Evolutionary conservation across 2,113 vertebrate species (phyloP).

Genomic region (Equus quagga): DNA sequence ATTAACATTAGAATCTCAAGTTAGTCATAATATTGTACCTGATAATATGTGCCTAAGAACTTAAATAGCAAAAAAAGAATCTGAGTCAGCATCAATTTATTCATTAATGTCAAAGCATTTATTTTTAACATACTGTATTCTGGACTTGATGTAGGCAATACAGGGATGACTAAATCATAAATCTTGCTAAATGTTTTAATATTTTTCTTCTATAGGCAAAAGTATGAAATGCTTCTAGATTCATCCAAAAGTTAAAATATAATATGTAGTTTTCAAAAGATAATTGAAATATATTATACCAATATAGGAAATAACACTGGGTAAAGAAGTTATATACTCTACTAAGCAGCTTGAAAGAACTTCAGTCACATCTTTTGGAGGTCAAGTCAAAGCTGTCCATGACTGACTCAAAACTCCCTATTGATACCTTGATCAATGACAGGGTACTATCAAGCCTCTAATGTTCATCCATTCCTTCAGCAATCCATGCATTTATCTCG

Average conservation of each 20-base stretch:
- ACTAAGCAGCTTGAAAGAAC: not conserved
- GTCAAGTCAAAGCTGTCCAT: not conserved
- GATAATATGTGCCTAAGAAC: not conserved
- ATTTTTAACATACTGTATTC: not conserved
- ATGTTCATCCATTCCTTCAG: not conserved
- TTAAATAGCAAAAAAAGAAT: not conserved
- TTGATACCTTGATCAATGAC: not conserved
- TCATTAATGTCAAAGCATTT: not conserved
- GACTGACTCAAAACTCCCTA: not conserved
- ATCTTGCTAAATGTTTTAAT: not conserved
- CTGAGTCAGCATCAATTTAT: not conserved
- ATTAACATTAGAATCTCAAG: not conserved
- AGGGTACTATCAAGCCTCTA: not conserved
- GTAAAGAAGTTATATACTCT: not conserved
- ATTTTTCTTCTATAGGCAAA: not conserved
- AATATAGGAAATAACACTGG: not conserved
- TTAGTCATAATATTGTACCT: not conserved
- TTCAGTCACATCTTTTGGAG: not conserved
- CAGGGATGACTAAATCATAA: not conserved
- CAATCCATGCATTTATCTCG: not conserved
- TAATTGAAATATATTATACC: not conserved
- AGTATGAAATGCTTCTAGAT: not conserved
- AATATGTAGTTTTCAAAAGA: not conserved
- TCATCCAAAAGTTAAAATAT: not conserved
- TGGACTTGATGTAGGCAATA: not conserved